Evolutionary conservation across 2,113 vertebrate genomes (phyloP), one percentile per base, ranked within the genome.

Genomic region (Pseudopipra pipra): DNA sequence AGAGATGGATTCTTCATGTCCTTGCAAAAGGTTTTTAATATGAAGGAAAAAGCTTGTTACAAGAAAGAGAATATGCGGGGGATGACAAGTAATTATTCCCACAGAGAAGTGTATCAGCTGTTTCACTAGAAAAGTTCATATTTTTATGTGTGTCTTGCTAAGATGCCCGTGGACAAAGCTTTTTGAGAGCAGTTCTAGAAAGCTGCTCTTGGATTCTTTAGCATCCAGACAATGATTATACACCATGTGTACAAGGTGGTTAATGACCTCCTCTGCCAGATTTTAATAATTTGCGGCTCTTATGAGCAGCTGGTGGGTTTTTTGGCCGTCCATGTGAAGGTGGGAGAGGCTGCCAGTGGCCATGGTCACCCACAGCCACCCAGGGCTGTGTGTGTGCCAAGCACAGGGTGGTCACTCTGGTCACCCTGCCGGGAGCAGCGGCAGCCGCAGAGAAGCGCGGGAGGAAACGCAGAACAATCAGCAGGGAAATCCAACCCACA

Each of bases 401-500:
- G 43, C 12, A 0, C 33, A 11, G 77, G 37, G 65, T 81, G 86
- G 51, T 37, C 83, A 31, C 67, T 49, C 55, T n/a, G 72, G 59
- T 65, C 75, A n/a, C 82, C 63, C 81, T 3, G 3, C 15, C 0
- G 1, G 68, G 55, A 73, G 20, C 10, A 1, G 59, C 12, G 2
- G 77, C 85, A 31, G 85, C 72, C 3, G 6, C 51, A 3, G 80
- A 76, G 91, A 77, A 33, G 49, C 7, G 0, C 22, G 5, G 87
- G 94, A 94, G 94, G 96, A 95, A 96, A 30, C 5, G 1, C 78
- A 43, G 87, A 95, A 95, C 96, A 96, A 97, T 94, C 37, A 3
- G 59, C 91, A 94, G 94, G 91, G 95, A 97, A 96, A 97, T 94
- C 88, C 82, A 93, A 90, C 82, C 82, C 95, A 93, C 88, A 96